Base-by-base conservation (phyloP, 2,888 invertebrate genomes). In the Clanis bilineata region DNA sequence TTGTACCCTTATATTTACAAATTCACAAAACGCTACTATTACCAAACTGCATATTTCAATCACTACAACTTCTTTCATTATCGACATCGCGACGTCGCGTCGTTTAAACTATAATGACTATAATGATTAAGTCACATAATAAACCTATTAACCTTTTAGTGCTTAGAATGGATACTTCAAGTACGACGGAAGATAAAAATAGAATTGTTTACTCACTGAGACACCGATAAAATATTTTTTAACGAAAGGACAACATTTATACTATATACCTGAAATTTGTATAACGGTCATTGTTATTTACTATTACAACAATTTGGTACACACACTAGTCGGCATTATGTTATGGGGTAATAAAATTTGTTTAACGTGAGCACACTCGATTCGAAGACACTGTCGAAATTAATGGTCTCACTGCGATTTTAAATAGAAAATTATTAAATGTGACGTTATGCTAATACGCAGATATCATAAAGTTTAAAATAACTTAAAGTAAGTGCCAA, bases 121-220 rank as follows among this genome's bases (percentile, higher is more conserved):
- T n/a, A n/a, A n/a, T n/a, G 15, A 32, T 18, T 18, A 51, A 28
- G 10, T 51, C 74, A 77, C 32, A n/a, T n/a, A n/a, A n/a, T n/a
- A 51, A 51, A 51, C 28, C 51, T 51, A 51, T 32, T 21, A 51
- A 47, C 28, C 28, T 32, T 32, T 51, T 51, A 18, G 43, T 25
- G 28, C 44, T 9, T 58, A 56, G 38, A 57, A 44, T 25, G 28
- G 0, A 28, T 18, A 12, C 44, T 44, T 51, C 18, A 32, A 51
- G 51, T 51, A 51, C 28, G 18, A 3, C 10, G 15, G 10, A 28
- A 32, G 28, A 18, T 51, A 32, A 18, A 51, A 51, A 51, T 51
- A 18, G 32, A 51, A 18, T 51, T 32, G 28, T 18, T 32, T 28
- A 32, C 28, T 51, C 18, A 51, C 18, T 18, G 18, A 7, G 18